A percentile compares a stretch with the other conserved stretches of the same genome.
Conservation (phyloP, 2,888 invertebrate genomes). For the Parasteatoda lunata region DNA sequence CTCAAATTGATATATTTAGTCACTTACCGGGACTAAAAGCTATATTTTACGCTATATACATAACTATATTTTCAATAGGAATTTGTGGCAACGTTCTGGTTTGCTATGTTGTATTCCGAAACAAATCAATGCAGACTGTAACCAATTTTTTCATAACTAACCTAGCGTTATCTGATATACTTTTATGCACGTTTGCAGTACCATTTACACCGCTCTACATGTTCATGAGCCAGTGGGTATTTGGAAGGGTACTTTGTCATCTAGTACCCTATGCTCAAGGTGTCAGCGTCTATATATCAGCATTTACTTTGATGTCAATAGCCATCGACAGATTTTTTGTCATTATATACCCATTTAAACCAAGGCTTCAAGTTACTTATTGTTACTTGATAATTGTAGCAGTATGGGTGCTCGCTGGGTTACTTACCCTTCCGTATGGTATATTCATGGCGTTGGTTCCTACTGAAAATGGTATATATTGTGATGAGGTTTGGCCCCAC, state of each 20-base stretch:
- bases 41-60: slow-evolving; percentile 84
- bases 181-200: slow-evolving; percentile 93
- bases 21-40: slow-evolving; percentile 79
- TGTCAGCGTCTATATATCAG: slow-evolving; percentile 97
- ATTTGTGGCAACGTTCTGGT: slow-evolving; percentile 92
- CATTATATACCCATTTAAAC: slow-evolving; percentile 95
- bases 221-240: slow-evolving; percentile 88
- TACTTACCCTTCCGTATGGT: slow-evolving; percentile 93
- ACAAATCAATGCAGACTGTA: slow-evolving; percentile 97
- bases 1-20: slow-evolving; percentile 48
- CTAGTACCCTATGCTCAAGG: slow-evolving; percentile 95
- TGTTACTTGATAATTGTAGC: slow-evolving; percentile 89
- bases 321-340: slow-evolving; percentile 98
- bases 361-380: slow-evolving; percentile 90
- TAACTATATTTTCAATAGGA: slow-evolving; percentile 89
- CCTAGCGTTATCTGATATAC: slow-evolving; percentile 93
- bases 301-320: slow-evolving; percentile 95
- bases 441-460: slow-evolving; percentile 80
- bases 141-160: slow-evolving; percentile 98
- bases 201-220: slow-evolving; percentile 97
- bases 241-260: slow-evolving; percentile 92
- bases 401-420: slow-evolving; percentile 92
- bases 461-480: slow-evolving; percentile 79
- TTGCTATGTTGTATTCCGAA: slow-evolving; percentile 94
- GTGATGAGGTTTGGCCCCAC: slow-evolving; percentile 93